Base-by-base conservation (phyloP, 2,113 vertebrate species). In the Quiscalus mexicanus region DNA sequence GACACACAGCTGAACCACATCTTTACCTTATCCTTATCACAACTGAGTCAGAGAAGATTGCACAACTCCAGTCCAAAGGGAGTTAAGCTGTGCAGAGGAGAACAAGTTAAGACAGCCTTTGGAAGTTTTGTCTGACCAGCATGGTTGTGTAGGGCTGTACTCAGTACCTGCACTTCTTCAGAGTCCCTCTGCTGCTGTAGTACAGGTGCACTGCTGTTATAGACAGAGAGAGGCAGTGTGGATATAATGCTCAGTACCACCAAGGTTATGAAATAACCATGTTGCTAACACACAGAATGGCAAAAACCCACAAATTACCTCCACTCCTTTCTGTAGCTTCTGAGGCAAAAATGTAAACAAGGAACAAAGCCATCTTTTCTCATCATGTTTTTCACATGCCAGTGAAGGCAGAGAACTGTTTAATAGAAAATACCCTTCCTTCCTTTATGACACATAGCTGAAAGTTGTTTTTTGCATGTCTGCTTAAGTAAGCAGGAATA, bases 181-280 rank as follows among this genome's bases (percentile, higher is more conserved):
- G 5, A 33, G 28, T n/a, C 23, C 15, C 31, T 49, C 52, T 62
- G 27, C 28, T 80, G 50, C 3, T 28, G 3, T 18, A 13, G 24
- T 11, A 10, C 0, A 31, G 50, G 9, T 28, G 41, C 12, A n/a
- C 2, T 42, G 35, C 25, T 56, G 15, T 12, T 60, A 23, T 9
- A 13, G 53, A 31, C 5, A 6, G 1, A 63, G 8, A 6, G 1
- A 53, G 8, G 10, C 3, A 9, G 6, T 23, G 7, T 7, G 14
- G 47, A 24, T 10, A 0, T 11, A 45, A 41, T 8, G 3, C 28
- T 17, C 5, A 25, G 23, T 13, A 25, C 10, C 55, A 44, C 53
- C n/a, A n/a, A 12, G 18, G 33, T 27, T 37, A 27, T 28, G 35
- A 30, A 84, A 69, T 10, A 90, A 2, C 11, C 24, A 45, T 3